phyloP scores from a whole-genome alignment of 2,888 invertebrate species.

The Cephus spinipes region DNA sequence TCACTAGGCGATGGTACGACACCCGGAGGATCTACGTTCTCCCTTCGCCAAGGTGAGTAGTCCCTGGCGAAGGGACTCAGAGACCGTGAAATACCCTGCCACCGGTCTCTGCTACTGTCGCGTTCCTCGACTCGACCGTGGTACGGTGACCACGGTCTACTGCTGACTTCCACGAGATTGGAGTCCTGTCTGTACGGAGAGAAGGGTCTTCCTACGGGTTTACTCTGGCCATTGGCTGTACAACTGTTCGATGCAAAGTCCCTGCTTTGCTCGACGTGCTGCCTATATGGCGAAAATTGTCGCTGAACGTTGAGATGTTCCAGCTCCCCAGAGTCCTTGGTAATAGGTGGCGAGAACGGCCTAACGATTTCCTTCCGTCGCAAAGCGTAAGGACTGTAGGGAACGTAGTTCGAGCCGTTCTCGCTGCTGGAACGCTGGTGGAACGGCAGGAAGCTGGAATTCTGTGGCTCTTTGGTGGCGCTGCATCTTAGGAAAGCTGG shows the following conservation, averaged over 20 bases:
- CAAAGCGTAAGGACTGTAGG: constrained; percentile 61
- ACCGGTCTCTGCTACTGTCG: constrained; percentile 51
- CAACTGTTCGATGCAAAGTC: constrained; percentile 31
- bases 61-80: constrained; percentile 62
- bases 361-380: constrained; percentile 55
- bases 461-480: constrained; percentile 51
- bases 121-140: constrained; percentile 48
- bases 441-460: constrained; percentile 44
- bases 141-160: constrained; percentile 54
- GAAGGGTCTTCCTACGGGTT: constrained; percentile 32
- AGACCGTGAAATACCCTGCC: constrained; percentile 55
- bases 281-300: constrained; percentile 56
- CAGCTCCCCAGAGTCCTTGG: constrained; percentile 39
- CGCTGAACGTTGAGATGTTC: constrained; percentile 45
- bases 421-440: constrained; percentile 58
- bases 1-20: constrained; percentile 55
- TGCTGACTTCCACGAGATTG: constrained; percentile 40
- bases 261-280: constrained; percentile 37
- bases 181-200: constrained; percentile 49
- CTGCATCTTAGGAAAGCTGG: constrained; percentile 51
- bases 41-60: constrained; percentile 64
- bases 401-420: constrained; percentile 56
- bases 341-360: constrained; percentile 54
- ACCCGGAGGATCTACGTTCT: constrained; percentile 63
- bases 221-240: constrained; percentile 40